A percentile compares a stretch with the other conserved stretches of the same genome.
These are phyloP conservation scores for Lochmaea capreae DNA, from an alignment of 2,888 invertebrate genomes.

Conservation along the genomic window DNA sequence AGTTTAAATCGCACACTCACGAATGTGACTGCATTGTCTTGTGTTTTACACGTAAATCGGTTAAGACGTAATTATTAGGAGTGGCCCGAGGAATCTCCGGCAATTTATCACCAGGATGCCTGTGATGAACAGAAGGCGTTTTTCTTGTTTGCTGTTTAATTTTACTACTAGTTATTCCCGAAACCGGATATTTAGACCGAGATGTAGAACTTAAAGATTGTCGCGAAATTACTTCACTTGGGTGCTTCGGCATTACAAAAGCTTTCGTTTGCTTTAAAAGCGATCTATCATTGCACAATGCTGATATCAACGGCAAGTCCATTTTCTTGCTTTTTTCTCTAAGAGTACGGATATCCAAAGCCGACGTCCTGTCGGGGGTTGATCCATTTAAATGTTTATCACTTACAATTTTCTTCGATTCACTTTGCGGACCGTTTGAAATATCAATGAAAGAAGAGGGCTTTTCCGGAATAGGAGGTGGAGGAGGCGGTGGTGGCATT, in stretches of 20 bases:
- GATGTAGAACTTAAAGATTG: conserved; percentile 62
- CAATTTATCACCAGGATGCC: conserved; percentile 83
- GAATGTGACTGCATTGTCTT: conserved; percentile 65
- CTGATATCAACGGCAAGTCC: conserved; percentile 92
- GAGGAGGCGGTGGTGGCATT: conserved; percentile 68
- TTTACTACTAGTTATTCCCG: conserved; percentile 72
- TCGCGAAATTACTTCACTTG: conserved; percentile 60
- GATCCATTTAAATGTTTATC: conserved; percentile 41
- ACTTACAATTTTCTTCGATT: conserved; percentile 44
- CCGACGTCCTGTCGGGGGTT: conserved; percentile 51
- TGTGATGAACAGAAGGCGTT: conserved; percentile 69
- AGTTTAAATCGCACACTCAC: conserved; percentile 47
- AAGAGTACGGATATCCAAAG: conserved; percentile 82
- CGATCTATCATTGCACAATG: conserved; percentile 92
- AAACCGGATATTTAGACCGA: conserved; percentile 75
- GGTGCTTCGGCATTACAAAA: conserved; percentile 81
- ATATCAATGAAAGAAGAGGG: conserved; percentile 43
- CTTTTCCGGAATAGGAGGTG: conserved; percentile 62
- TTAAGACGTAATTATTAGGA: conserved; percentile 77
- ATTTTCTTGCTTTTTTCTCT: conserved; percentile 90
- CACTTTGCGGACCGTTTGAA: conserved; percentile 38
- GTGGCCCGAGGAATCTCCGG: conserved; percentile 76
- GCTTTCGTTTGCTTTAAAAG: conserved; percentile 90
- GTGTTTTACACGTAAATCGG: conserved; percentile 63
- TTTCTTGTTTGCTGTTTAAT: conserved; percentile 72